Evolutionary conservation across 2,113 vertebrate genomes (phyloP).

Genomic region (Mionectes macconnelli): DNA sequence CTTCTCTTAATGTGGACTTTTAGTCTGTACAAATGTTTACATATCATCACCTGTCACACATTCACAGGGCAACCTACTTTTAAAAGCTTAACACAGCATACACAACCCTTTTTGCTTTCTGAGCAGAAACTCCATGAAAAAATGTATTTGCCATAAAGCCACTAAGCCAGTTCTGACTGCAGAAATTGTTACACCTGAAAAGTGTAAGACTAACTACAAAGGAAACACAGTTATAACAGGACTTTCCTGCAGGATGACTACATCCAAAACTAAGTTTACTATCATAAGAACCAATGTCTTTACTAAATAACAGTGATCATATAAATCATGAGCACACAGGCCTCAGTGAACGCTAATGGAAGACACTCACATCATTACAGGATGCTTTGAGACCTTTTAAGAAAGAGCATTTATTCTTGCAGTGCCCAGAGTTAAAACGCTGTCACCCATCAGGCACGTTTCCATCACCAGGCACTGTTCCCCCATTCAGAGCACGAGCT

Average conservation of each 20-base stretch:
- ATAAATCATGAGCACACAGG: background rate
- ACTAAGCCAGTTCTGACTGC: background rate
- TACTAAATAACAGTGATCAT: background rate
- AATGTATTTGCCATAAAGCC: background rate
- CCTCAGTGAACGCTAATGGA: background rate
- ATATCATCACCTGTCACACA: constrained; percentile 30
- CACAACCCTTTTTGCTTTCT: background rate
- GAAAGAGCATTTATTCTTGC: background rate
- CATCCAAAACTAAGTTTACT: background rate
- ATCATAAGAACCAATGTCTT: background rate
- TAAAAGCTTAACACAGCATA: background rate
- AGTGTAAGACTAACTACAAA: background rate
- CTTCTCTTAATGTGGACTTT: constrained; percentile 8
- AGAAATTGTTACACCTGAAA: background rate
- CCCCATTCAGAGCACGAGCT: background rate
- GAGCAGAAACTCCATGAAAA: background rate
- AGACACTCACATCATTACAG: background rate
- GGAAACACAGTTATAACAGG: background rate
- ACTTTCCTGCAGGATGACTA: background rate
- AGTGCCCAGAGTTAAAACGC: background rate
- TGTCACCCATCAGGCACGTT: background rate
- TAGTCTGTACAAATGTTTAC: constrained; percentile 55
- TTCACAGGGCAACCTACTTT: background rate
- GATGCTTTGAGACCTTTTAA: background rate
- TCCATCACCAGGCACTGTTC: background rate